Evolutionary conservation across 2,797 vertebrate species (phyloP).

Genomic region (Clamator glandarius): DNA sequence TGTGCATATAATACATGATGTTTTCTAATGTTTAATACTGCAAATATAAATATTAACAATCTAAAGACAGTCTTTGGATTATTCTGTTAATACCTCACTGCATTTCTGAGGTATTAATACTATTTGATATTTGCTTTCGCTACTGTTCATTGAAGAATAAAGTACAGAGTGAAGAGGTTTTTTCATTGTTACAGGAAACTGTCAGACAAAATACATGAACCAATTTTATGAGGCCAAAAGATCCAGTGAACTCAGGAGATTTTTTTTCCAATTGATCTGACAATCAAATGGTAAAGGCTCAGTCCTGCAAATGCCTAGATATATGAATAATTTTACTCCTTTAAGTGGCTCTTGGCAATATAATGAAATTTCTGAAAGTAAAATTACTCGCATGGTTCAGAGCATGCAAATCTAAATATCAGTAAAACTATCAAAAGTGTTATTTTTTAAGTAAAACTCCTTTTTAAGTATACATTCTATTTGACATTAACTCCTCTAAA

Average conservation of each 20-base stretch:
- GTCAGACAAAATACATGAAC: neutral
- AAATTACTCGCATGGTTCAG: neutral
- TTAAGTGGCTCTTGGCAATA: neutral
- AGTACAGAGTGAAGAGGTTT: neutral
- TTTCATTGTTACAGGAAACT: neutral
- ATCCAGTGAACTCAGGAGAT: neutral
- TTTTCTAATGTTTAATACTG: neutral
- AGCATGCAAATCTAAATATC: neutral
- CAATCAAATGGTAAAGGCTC: neutral
- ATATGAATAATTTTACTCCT: neutral
- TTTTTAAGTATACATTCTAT: neutral
- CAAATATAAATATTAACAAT: neutral
- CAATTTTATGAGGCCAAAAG: neutral
- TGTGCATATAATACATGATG: neutral
- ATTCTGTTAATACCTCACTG: neutral
- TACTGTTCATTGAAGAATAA: neutral
- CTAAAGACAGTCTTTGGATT: neutral
- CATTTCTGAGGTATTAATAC: neutral
- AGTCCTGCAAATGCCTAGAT: neutral
- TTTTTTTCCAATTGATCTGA: neutral
- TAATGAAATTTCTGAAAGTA: neutral
- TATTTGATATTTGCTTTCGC: neutral
- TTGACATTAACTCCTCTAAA: neutral
- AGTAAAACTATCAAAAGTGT: neutral
- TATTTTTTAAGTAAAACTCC: neutral